phyloP scores from a whole-genome alignment of 2,113 vertebrate species.

The Gnathochromis pfefferi region DNA sequence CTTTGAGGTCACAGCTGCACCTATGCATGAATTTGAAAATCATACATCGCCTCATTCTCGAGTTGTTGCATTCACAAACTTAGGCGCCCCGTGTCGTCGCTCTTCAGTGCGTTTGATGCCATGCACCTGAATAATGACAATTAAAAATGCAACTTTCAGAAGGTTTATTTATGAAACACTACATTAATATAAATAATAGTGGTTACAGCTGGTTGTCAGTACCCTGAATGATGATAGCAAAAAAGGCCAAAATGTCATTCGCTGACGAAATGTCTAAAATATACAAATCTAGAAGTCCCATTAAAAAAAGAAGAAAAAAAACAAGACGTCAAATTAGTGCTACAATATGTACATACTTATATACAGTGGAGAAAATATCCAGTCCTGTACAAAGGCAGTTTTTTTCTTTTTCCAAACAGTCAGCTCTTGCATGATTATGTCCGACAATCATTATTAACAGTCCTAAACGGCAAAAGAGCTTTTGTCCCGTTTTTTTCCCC shows the following conservation, averaged over 20 bases:
- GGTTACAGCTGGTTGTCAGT: constrained; percentile 67
- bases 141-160: not conserved
- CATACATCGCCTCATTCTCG: not conserved
- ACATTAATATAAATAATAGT: constrained; percentile 64
- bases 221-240: constrained; percentile 51
- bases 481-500: not conserved
- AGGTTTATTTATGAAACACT: constrained; percentile 64
- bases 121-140: not conserved
- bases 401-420: not conserved
- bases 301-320: not conserved
- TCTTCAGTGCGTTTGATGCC: not conserved
- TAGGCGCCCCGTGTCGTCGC: not conserved
- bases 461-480: not conserved
- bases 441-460: not conserved
- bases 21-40: not conserved
- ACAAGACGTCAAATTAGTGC: constrained; percentile 23
- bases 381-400: constrained; percentile 50
- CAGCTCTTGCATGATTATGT: not conserved
- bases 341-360: constrained; percentile 47
- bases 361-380: constrained; percentile 48
- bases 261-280: constrained; percentile 50
- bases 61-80: not conserved
- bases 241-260: constrained; percentile 20
- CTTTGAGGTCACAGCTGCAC: not conserved
- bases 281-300: constrained; percentile 44